A percentile compares a stretch with the other conserved stretches of the same genome.
These are phyloP conservation scores for Gorsachius magnificus DNA, from an alignment of 2,797 vertebrate species.

Conservation along the genomic window DNA sequence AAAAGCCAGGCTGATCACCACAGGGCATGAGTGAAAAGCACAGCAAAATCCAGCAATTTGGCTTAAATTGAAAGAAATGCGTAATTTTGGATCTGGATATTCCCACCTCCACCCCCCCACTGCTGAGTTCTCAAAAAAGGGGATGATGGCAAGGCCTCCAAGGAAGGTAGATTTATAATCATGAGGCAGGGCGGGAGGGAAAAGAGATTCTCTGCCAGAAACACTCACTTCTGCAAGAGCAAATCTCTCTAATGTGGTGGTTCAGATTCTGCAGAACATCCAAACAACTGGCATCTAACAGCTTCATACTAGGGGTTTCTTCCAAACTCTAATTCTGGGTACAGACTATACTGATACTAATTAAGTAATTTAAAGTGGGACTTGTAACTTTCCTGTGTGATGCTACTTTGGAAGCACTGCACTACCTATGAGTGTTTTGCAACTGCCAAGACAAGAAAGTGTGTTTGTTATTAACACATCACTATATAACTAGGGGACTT, in stretches of 20 bases:
- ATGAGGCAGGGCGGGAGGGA: background rate
- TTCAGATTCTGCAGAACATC: background rate
- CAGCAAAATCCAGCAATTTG: background rate
- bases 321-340: background rate
- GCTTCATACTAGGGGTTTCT: background rate
- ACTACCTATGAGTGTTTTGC: background rate
- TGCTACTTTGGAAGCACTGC: background rate
- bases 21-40: background rate
- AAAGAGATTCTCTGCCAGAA: background rate
- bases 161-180: background rate
- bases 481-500: conserved; percentile 41
- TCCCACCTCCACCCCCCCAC: background rate
- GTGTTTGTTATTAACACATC: conserved; percentile 64
- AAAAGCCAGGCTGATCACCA: background rate
- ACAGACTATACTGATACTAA: background rate
- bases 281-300: background rate
- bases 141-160: background rate
- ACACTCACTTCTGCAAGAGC: background rate
- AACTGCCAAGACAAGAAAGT: conserved; percentile 57
- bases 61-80: background rate
- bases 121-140: background rate
- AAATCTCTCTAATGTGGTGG: background rate
- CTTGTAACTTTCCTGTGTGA: background rate
- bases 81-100: background rate
- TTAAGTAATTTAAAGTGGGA: conserved; percentile 28